Base-by-base conservation (phyloP, 2,113 vertebrate genomes). In the Ranitomeya variabilis region DNA sequence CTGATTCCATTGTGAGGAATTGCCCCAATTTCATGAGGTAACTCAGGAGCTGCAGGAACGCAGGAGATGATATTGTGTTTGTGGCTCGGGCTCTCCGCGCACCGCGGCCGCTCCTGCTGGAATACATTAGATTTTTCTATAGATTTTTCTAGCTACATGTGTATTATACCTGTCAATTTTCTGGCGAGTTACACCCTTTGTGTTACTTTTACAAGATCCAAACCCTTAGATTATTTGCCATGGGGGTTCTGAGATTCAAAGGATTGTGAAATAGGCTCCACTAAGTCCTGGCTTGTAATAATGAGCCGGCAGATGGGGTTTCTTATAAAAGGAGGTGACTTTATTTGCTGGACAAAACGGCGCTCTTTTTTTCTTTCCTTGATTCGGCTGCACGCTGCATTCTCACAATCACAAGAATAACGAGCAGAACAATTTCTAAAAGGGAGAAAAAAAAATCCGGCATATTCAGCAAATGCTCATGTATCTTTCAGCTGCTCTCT, bases 141-240 rank as follows among this genome's bases (percentile, higher is more conserved):
- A n/a, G 66, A 74, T 89, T 69, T 55, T 78, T 45, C 18, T 11
- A 89, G 26, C 77, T 11, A 26, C 31, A 55, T 52, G 60, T 67
- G 80, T 51, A 55, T 66, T 62, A 10, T 78, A 74, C 73, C 54
- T 89, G 87, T 54, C 87, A 89, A 89, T 89, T 89, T 89, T 67
- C 87, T 78, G 80, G 87, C n/a, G 71, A 37, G 21, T 76, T 57
- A 37, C 23, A 78, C 87, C 71, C 82, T 85, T 85, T 67, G 82
- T 79, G 60, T 45, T 31, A 45, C 60, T 77, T 26, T 79, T 85
- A 78, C 45, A 10, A 57, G 62, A 85, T 55, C 81, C 81, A 59
- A 79, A 88, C 80, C 80, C 81, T 54, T 59, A 79, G 64, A 89
- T 85, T 89, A 89, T 85, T 83, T 84, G 74, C 73, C 74, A 85